Conservation (phyloP, 2,888 invertebrate genomes). For the Stramonita haemastoma region DNA sequence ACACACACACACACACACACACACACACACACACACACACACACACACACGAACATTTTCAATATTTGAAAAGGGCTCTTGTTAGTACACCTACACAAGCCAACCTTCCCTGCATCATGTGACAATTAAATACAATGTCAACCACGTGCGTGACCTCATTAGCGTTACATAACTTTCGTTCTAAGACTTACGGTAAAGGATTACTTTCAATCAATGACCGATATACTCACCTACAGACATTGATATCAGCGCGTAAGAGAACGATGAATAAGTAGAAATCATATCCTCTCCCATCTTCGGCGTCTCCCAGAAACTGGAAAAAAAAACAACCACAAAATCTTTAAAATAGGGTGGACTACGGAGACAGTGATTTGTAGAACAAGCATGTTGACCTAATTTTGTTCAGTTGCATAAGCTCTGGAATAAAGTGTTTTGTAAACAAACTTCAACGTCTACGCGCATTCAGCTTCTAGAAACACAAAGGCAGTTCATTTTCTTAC, state of each 20-base stretch:
- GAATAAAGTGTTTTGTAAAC: no score
- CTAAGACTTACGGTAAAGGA: not conserved
- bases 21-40: not conserved
- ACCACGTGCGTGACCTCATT: not conserved
- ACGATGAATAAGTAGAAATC: constrained; percentile 74
- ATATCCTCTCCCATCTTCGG: constrained; percentile 78
- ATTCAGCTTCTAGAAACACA: no score
- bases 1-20: not conserved
- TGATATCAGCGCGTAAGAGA: constrained; percentile 75
- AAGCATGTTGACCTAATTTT: not conserved
- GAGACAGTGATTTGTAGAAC: no score
- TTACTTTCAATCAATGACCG: not conserved
- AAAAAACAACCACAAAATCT: not conserved
- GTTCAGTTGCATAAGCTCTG: not conserved
- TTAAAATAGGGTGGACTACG: not conserved
- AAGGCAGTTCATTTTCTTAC: constrained; percentile 28
- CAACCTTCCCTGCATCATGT: not conserved
- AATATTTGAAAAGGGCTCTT: not conserved
- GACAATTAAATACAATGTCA: not conserved
- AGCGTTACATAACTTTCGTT: not conserved
- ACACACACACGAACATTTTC: not conserved
- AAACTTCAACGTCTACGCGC: no score
- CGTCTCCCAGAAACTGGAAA: constrained; percentile 76
- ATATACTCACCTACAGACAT: constrained; percentile 77
- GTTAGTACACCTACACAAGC: not conserved